Conservation (phyloP, 2,113 vertebrate genomes). For the Ictalurus punctatus region DNA sequence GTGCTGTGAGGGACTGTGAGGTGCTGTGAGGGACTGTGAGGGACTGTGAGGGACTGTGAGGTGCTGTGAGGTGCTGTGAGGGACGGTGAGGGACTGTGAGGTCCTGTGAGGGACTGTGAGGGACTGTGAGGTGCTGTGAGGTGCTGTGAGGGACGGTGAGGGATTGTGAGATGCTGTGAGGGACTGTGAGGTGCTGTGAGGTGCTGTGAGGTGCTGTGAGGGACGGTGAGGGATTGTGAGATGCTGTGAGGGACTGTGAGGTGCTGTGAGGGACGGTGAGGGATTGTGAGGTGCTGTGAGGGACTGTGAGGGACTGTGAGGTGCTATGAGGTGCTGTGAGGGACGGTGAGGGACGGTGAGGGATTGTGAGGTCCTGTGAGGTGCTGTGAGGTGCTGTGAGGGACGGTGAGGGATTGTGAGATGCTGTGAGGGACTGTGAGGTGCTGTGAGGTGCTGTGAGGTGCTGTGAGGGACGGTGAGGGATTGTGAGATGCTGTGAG, state of each 20-base stretch:
- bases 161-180: neutral
- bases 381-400: neutral
- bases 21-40: too few species aligned
- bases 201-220: too few species aligned
- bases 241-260: neutral
- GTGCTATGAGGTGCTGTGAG: neutral
- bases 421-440: neutral
- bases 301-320: neutral
- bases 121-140: too few species aligned
- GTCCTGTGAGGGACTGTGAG: too few species aligned
- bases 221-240: neutral
- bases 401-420: neutral
- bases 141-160: neutral
- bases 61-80: too few species aligned
- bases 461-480: neutral
- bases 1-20: too few species aligned
- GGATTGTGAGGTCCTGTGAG: neutral
- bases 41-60: too few species aligned
- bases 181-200: neutral
- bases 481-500: neutral
- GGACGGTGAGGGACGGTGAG: neutral
- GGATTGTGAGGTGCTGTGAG: neutral
- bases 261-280: neutral
- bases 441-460: neutral
- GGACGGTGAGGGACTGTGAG: too few species aligned